These are phyloP conservation scores for Gavia stellata DNA, from an alignment of 2,113 vertebrate genomes.

Conservation along the genomic window DNA sequence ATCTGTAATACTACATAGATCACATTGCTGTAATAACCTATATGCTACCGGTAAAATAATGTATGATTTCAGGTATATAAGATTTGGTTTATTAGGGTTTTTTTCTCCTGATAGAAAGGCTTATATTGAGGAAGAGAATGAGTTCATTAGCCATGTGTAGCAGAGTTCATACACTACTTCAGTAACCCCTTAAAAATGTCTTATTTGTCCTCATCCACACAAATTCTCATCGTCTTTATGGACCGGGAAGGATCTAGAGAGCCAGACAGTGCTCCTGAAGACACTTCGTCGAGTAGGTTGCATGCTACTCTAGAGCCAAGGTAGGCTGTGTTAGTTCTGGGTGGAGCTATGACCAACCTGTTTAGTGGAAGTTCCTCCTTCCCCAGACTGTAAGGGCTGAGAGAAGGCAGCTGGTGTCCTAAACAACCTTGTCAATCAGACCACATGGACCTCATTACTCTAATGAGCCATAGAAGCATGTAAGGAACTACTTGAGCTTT, in stretches of 20 bases:
- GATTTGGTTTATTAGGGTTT: neutral
- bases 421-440: neutral
- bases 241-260: neutral
- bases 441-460: neutral
- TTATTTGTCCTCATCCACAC: neutral
- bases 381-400: neutral
- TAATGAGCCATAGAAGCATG: neutral
- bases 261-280: neutral
- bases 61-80: neutral
- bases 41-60: neutral
- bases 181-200: neutral
- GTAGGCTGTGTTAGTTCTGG: neutral
- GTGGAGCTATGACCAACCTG: fast-evolving
- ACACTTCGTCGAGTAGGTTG: neutral
- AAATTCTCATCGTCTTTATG: neutral
- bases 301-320: neutral
- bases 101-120: neutral
- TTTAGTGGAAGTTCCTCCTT: neutral
- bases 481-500: neutral
- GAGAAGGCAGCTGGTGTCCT: neutral
- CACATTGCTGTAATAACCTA: neutral
- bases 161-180: neutral
- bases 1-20: neutral
- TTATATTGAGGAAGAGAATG: neutral
- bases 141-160: neutral